Percentiles rank a stretch among this genome's conserved stretches.
These are phyloP conservation scores for Odontomachus brunneus DNA, from an alignment of 1,140 invertebrate species.

Conservation along the genomic window DNA sequence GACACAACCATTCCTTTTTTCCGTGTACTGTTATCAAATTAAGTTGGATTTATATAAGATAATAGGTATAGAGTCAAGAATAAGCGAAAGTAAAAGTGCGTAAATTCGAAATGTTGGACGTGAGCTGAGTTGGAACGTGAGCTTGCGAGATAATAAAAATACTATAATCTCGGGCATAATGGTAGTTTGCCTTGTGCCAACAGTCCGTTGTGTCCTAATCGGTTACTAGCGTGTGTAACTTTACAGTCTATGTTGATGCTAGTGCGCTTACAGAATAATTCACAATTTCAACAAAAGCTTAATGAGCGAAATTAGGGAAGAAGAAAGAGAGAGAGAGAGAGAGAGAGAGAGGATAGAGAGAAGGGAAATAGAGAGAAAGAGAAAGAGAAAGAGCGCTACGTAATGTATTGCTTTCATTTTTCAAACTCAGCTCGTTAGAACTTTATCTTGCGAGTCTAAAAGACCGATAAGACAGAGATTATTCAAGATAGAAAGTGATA, in stretches of 20 bases:
- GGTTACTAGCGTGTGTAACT: constrained; percentile 2
- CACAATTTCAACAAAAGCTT: constrained; percentile 5
- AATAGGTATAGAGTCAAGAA: constrained; percentile 5
- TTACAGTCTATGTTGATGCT: constrained; percentile 1
- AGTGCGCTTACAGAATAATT: constrained; percentile 35
- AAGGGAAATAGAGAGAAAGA: no score
- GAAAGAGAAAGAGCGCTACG: background rate
- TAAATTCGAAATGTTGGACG: constrained; percentile 7
- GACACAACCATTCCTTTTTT: no score
- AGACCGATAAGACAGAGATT: background rate
- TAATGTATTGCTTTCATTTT: background rate
- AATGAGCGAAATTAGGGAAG: background rate
- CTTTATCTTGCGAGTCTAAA: background rate
- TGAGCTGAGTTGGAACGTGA: background rate
- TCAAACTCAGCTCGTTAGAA: background rate
- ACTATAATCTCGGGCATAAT: constrained; percentile 8
- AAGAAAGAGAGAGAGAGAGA: no score
- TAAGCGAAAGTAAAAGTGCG: background rate
- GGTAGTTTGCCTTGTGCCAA: background rate
- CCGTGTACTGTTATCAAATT: background rate
- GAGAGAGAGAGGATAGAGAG: no score
- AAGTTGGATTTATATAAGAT: background rate
- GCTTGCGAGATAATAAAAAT: constrained; percentile 43
- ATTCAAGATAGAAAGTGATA: background rate
- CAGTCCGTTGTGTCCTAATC: constrained; percentile 9